A percentile compares a stretch with the other conserved stretches of the same genome.
Evolutionary conservation across 1,140 invertebrate genomes (phyloP).

Genomic region (Pseudomyrmex flavicornis): DNA sequence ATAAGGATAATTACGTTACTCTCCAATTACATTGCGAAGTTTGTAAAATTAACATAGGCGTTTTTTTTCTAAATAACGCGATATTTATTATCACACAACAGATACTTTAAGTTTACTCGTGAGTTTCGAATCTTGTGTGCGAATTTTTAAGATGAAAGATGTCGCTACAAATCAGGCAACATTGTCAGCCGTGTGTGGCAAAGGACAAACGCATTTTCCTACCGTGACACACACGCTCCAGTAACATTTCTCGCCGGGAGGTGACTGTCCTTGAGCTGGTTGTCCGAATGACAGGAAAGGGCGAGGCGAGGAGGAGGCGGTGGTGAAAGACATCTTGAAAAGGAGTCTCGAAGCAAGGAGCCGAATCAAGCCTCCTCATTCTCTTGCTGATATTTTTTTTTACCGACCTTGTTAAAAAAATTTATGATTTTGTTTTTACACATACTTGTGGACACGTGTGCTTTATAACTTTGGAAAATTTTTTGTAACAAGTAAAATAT

Average conservation of each 20-base stretch:
- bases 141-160: slow-evolving; percentile 21
- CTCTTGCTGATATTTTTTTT: slow-evolving; percentile 18
- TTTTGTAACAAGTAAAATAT: too few relatives aligned
- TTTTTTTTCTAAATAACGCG: neutral
- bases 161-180: slow-evolving; percentile 6
- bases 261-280: slow-evolving; percentile 69
- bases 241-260: slow-evolving; percentile 61
- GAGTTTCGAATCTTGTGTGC: too few relatives aligned
- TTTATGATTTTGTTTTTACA: neutral
- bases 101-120: neutral
- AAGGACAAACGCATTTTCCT: slow-evolving; percentile 59
- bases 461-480: too few relatives aligned
- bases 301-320: slow-evolving; percentile 55
- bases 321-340: slow-evolving; percentile 51
- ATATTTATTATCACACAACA: too few relatives aligned
- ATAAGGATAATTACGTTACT: neutral
- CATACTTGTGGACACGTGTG: too few relatives aligned
- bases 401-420: slow-evolving; percentile 25
- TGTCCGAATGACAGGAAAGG: slow-evolving; percentile 64
- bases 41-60: slow-evolving; percentile 1
- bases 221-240: slow-evolving; percentile 60
- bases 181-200: slow-evolving; percentile 34
- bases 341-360: slow-evolving; percentile 41
- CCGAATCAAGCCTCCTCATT: slow-evolving; percentile 38
- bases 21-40: slow-evolving; percentile 11